Base-by-base conservation (phyloP, 2,797 vertebrate species). In the Zalophus californianus region DNA sequence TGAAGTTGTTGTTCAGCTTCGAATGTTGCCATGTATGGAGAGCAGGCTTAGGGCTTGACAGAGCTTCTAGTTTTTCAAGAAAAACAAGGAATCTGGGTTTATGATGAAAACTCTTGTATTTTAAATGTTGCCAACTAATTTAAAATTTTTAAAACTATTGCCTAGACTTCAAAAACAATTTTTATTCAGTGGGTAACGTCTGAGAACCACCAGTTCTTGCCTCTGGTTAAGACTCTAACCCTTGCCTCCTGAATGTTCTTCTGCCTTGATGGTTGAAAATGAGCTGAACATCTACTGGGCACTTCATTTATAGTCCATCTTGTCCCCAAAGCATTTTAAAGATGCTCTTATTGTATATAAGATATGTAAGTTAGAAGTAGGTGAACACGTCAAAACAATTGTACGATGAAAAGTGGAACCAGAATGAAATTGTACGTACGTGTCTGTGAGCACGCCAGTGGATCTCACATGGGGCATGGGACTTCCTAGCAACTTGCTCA, bases 41-140 rank as follows among this genome's bases (percentile, higher is more conserved):
- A 85, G 18, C 58, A 68, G 73, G 52, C 48, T 6, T 89, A 64
- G 73, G 68, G 41, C n/a, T 78, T 62, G 29, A n/a, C 48, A 86
- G 70, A 78, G 72, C 58, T 84, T 93, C 66, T 72, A 92, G 88
- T 48, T 95, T 95, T 96, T 97, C 92, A 58, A 66, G 75, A 93
- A 79, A 94, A 96, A 82, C 79, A 77, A 86, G 15, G 38, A 90
- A 10, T 93, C 50, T 89, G 44, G 32, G 58, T 75, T 85, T 92
- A 90, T 87, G 52, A 85, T 93, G 85, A 83, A 90, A 91, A 86
- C 56, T 68, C 50, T 92, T 83, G 58, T 35, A 80, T 78, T 89
- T 96, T 93, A 95, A 91, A 56, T 90, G 54, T 80, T 97, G 72
- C 32, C 13, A 86, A 54, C 66, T 88, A 62, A 86, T 62, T 88